Evolutionary conservation across 1,140 invertebrate species (phyloP), one percentile per base, ranked within the genome.

Genomic region (Papilio dardanus): DNA sequence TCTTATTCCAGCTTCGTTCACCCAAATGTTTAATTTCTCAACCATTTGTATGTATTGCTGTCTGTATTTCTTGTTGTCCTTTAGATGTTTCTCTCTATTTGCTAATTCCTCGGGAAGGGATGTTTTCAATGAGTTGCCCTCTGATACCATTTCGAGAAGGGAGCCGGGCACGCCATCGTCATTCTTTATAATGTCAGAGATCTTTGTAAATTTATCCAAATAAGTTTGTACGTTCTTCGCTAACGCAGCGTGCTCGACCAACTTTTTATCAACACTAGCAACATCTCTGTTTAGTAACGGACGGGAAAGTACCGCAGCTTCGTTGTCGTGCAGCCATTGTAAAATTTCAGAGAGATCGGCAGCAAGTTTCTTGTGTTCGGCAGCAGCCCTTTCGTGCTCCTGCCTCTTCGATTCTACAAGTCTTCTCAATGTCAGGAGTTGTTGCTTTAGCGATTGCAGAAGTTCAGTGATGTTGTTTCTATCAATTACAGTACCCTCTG

Each of bases 391-490:
- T 86, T 98, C 97, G 85, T 98, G 97, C 85, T 98, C 96, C 88
- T 98, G 96, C 42, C 96, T 95, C 88, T 98, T 96, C 28, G 96
- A 96, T 86, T 99, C 97, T 0, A 99, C 97, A 0, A 96, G 95
- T 85, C 97, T 95, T 88, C 97, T 95, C 0, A 99, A 88, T 71
- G 95, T 95, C 65, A 97, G 95, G 0, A 99, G 87, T 78, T 98
- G 96, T 86, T 97, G 97, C 90, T 98, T 98, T 2, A 99, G 82
- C 0, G 96, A 96, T 83, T 98, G 97, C 16, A 99, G 82, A 80
- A 98, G 96, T 84, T 98, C 97, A 8, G 97, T 98, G 2, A 99
- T 96, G 81, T 96, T 96, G 84, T 98, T 98, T 77, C 96, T 95
- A 85, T 99, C 98, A 19, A 96, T 96, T 0, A 96, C 96, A 12